These are phyloP conservation scores for Tinea semifulvella DNA, from an alignment of 2,888 invertebrate species.

Conservation along the genomic window DNA sequence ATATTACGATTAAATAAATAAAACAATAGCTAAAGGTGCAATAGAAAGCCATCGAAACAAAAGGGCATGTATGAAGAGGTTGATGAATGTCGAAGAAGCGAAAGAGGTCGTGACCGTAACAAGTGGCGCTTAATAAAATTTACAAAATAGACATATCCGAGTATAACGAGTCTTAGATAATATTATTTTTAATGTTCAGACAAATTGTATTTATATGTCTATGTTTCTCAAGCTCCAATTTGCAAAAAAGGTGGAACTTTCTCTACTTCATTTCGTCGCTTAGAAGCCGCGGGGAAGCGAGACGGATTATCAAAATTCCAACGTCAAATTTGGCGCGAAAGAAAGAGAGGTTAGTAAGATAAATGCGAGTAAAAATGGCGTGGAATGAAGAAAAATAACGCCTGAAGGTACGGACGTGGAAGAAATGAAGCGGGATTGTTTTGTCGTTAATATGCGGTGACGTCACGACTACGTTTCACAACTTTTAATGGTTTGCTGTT, in stretches of 20 bases:
- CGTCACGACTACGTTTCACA: neutral
- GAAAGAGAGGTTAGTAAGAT: slow-evolving; percentile 22
- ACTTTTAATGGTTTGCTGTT: too few species aligned
- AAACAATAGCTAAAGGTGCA: too few species aligned
- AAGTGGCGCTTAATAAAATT: too few species aligned
- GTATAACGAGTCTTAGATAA: too few species aligned
- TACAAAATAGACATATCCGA: too few species aligned
- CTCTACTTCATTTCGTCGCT: slow-evolving; percentile 29
- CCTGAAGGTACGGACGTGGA: slow-evolving; percentile 25
- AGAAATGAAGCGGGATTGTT: slow-evolving; percentile 26
- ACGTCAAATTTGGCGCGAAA: slow-evolving; percentile 17
- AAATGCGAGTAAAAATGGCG: slow-evolving; percentile 15
- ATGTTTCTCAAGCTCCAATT: slow-evolving; percentile 36
- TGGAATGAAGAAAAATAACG: slow-evolving; percentile 20
- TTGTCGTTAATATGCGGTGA: slow-evolving; percentile 25
- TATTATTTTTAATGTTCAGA: too few species aligned
- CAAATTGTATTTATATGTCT: too few species aligned
- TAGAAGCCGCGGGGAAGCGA: slow-evolving; percentile 22
- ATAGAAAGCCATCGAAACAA: too few species aligned
- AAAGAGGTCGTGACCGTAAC: too few species aligned
- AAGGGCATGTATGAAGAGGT: too few species aligned
- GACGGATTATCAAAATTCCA: slow-evolving; percentile 14
- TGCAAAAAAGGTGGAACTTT: slow-evolving; percentile 32
- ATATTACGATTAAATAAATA: too few species aligned
- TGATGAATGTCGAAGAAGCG: too few species aligned